Percentiles rank a stretch among this genome's conserved stretches.
These are phyloP conservation scores for Zygaena filipendulae DNA, from an alignment of 2,888 invertebrate genomes.

Conservation along the genomic window DNA sequence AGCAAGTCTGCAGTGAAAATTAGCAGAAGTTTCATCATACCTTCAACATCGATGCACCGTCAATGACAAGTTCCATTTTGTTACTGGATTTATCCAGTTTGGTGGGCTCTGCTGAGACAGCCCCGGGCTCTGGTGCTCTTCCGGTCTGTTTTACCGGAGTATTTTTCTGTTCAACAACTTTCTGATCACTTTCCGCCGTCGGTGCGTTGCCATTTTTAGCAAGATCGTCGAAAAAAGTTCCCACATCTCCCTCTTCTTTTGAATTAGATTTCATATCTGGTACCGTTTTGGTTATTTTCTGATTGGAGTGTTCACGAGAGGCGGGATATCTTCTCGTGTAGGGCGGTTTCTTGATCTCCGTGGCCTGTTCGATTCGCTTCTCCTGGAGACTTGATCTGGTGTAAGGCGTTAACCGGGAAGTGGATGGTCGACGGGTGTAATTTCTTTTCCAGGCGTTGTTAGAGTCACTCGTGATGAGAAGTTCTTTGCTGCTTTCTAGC, in stretches of 20 bases:
- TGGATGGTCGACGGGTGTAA: conserved; percentile 43
- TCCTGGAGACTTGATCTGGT: too few species aligned
- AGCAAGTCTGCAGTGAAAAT: too few species aligned
- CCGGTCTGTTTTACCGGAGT: too few species aligned
- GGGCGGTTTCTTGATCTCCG: conserved; percentile 3
- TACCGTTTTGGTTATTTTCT: too few species aligned
- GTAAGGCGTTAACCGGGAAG: conserved; percentile 43
- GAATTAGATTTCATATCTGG: too few species aligned
- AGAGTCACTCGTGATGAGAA: conserved; percentile 70
- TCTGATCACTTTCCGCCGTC: conserved; percentile 15
- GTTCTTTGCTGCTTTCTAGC: conserved; percentile 69
- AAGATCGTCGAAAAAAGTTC: conserved; percentile 33
- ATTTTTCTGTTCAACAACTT: conserved; percentile 4
- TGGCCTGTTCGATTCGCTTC: conserved; percentile 6
- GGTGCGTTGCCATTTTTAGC: too few species aligned
- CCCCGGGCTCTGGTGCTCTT: conserved; percentile 7
- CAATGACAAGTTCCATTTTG: conserved; percentile 40
- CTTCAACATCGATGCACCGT: conserved; percentile 41
- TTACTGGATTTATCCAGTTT: conserved; percentile 32
- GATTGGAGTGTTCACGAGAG: too few species aligned
- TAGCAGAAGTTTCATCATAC: too few species aligned
- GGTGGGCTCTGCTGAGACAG: conserved; percentile 18
- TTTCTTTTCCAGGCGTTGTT: conserved; percentile 40
- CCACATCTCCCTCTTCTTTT: conserved; percentile 24
- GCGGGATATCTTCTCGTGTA: too few species aligned